Evolutionary conservation across 2,888 invertebrate species (phyloP).

Genomic region (Tetrapedia diversipes): DNA sequence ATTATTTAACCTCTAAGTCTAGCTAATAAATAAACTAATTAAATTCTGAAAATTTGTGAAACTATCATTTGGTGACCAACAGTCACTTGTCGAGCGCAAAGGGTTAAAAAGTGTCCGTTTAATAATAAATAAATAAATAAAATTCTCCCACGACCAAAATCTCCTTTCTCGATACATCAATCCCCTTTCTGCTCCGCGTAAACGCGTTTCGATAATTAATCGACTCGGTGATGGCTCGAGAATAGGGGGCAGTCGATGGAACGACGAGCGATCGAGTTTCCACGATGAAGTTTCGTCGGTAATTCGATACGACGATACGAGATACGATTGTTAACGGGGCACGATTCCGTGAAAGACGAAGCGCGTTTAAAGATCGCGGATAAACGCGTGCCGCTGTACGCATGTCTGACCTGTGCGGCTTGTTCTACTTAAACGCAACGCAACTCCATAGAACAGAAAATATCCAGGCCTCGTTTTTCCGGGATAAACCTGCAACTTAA

Average conservation of each 20-base stretch:
- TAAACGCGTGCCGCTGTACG: background rate
- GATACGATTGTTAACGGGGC: background rate
- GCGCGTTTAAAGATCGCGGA: too few relatives aligned
- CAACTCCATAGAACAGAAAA: too few relatives aligned
- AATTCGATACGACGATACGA: too few relatives aligned
- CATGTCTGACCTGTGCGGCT: constrained; percentile 11
- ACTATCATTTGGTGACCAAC: too few relatives aligned
- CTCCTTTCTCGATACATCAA: background rate
- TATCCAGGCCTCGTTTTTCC: background rate
- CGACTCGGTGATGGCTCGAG: constrained; percentile 4
- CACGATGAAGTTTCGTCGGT: too few relatives aligned
- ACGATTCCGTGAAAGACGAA: background rate
- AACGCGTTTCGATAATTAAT: constrained; percentile 24
- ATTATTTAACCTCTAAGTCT: too few relatives aligned
- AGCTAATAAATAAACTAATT: too few relatives aligned
- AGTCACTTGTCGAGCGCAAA: too few relatives aligned
- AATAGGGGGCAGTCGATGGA: constrained; percentile 14
- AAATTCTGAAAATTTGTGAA: too few relatives aligned
- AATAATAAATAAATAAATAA: too few relatives aligned
- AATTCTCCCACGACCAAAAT: background rate
- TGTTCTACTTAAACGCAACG: background rate
- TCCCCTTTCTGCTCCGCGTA: background rate
- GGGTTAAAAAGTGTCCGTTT: too few relatives aligned
- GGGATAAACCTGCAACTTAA: too few relatives aligned
- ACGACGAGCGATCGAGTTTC: constrained; percentile 5